Conservation (phyloP, 2,797 vertebrate genomes). For the Percopsis omiscomaycus region DNA sequence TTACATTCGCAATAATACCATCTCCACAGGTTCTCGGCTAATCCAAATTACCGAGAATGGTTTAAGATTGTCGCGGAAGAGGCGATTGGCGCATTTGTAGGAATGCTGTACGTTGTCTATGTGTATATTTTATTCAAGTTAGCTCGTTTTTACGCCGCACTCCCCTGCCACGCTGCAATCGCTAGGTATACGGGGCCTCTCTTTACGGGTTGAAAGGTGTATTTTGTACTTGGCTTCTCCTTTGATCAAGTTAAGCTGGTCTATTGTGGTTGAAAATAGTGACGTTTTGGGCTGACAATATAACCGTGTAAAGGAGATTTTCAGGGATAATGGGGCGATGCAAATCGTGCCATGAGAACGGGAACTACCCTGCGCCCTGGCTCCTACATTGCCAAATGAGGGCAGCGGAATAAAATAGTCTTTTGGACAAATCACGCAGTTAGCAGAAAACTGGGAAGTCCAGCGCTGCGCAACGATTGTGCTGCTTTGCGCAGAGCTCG, state of each 20-base stretch:
- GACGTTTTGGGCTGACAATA: conserved; percentile 86
- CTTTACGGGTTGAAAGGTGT: conserved; percentile 88
- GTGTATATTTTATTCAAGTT: conserved; percentile 73
- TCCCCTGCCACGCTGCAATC: conserved; percentile 82
- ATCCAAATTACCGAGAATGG: conserved; percentile 21
- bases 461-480: conserved; percentile 75
- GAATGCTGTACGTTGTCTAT: conserved; percentile 61
- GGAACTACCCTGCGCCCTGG: conserved; percentile 85
- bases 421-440: conserved; percentile 60
- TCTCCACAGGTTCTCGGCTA: neutral
- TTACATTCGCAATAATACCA: conserved; percentile 44
- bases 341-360: conserved; percentile 94
- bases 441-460: conserved; percentile 72
- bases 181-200: conserved; percentile 82
- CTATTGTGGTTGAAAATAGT: conserved; percentile 86
- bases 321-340: conserved; percentile 89
- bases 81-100: conserved; percentile 40
- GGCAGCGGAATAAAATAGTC: conserved; percentile 73
- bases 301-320: conserved; percentile 94
- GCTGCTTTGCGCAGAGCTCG: conserved; percentile 74
- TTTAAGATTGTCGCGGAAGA: conserved; percentile 19
- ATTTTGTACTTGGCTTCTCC: conserved; percentile 88
- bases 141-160: conserved; percentile 82
- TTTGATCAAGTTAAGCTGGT: conserved; percentile 92
- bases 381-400: conserved; percentile 79